Evolutionary conservation across 2,888 invertebrate genomes (phyloP), one percentile per base, ranked within the genome.

Genomic region (Ormyrus rosae): DNA sequence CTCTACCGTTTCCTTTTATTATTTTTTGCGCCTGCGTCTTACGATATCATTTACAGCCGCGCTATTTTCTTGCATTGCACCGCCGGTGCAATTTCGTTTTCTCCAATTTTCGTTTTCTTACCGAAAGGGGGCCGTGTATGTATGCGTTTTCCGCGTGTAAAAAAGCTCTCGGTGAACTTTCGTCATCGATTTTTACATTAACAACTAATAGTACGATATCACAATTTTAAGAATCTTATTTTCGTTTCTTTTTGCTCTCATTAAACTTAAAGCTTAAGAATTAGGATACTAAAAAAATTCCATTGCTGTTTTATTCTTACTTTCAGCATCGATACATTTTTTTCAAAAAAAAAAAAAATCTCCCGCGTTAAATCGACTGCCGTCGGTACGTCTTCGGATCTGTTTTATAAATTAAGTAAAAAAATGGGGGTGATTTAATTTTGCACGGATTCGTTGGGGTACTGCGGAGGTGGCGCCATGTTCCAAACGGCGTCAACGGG

Each of bases 221-320:
- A 82, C 81, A 82, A 82, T 79, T 79, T 79, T 77, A 72, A 34
- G 73, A 70, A 73, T 78, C 64, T 60, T 74, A 74, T 81, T 68
- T 80, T 73, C 73, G 13, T 68, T 78, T 51, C 45, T 67, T 65
- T 81, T 70, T 58, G n/a, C 51, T 53, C 60, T 71, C 50, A 48
- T 64, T 46, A 58, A 72, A 73, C 69, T 77, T 81, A 81, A 45
- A 78, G 63, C 73, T 81, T 78, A 78, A 56, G 48, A 55, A 68
- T 58, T 67, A 80, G 19, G 67, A 75, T 58, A 63, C 63, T 77
- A 77, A 46, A 60, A 34, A 34, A 53, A 73, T 70, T 78, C 70
- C 56, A 68, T 60, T 73, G 67, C 56, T 69, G 63, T 7, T 78
- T 81, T 81, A 70, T 74, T 81, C 73, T 69, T 10, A 60, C 19